A percentile compares a stretch with the other conserved stretches of the same genome.
These are phyloP conservation scores for Bubalus kerabau DNA, from an alignment of 2,113 vertebrate species.

Conservation along the genomic window DNA sequence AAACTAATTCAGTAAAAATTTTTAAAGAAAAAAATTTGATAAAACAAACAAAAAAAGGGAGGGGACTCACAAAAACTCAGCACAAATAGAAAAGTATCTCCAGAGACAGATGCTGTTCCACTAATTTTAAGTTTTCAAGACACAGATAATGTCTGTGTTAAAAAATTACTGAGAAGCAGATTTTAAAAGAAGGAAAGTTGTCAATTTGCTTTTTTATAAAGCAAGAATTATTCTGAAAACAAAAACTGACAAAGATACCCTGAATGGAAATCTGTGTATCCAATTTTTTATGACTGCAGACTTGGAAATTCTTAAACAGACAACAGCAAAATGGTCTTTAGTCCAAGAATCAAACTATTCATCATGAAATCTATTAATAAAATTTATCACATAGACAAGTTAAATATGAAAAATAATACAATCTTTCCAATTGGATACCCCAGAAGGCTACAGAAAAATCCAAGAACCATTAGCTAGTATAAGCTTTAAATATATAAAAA, in stretches of 20 bases:
- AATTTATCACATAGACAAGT: constrained; percentile 11
- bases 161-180: constrained; percentile 13
- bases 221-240: constrained; percentile 11
- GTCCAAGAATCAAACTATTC: constrained; percentile 4
- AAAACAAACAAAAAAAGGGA: not conserved
- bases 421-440: not conserved
- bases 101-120: not conserved
- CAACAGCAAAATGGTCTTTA: not conserved
- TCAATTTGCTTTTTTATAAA: not conserved
- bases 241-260: constrained; percentile 10
- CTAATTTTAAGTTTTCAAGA: not conserved
- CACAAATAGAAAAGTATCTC: not conserved
- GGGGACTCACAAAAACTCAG: not conserved
- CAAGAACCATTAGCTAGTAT: not conserved
- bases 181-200: not conserved
- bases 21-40: not conserved
- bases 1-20: not conserved
- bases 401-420: constrained; percentile 11
- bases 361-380: constrained; percentile 34
- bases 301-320: constrained; percentile 15
- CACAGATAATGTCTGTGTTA: not conserved
- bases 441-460: constrained; percentile 2
- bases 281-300: not conserved
- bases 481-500: not conserved
- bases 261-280: not conserved